These are phyloP conservation scores for Halotydeus destructor DNA, from an alignment of 1,140 invertebrate species.

Conservation along the genomic window DNA sequence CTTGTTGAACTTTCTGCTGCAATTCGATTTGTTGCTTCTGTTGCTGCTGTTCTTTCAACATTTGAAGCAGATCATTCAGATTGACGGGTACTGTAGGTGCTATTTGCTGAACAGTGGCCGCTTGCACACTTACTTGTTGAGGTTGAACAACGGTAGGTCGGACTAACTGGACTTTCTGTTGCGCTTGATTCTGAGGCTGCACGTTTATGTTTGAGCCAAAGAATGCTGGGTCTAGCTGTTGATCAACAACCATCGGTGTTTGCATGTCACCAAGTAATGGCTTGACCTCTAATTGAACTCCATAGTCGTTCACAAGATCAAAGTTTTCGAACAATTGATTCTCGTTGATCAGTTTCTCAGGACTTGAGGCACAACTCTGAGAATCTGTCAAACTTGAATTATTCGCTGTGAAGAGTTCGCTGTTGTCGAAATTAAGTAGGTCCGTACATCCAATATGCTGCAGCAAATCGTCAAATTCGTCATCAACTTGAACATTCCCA, in stretches of 20 bases:
- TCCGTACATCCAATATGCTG: background rate
- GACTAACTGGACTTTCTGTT: conserved; percentile 8
- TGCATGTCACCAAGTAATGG: too few species aligned
- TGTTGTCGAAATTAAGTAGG: background rate
- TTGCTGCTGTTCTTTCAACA: conserved; percentile 7
- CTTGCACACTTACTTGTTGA: conserved; percentile 1
- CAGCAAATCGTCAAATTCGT: conserved; percentile 2
- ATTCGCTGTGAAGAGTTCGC: background rate
- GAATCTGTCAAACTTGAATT: background rate
- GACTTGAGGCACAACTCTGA: background rate
- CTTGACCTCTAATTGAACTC: conserved; percentile 2
- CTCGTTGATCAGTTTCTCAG: background rate
- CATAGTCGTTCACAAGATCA: conserved; percentile 1
- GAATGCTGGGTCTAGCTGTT: too few species aligned
- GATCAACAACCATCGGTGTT: too few species aligned
- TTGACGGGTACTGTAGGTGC: conserved; percentile 5
- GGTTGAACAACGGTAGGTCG: background rate
- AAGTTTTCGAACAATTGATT: background rate
- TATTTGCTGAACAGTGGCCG: background rate
- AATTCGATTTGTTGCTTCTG: conserved; percentile 9
- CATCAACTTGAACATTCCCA: too few species aligned
- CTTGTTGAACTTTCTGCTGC: conserved; percentile 7
- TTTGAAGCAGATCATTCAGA: conserved; percentile 2
- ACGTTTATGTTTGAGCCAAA: background rate
- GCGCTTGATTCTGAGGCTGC: background rate